Conservation (phyloP, 2,888 invertebrate species). For the Thelaira solivaga region DNA sequence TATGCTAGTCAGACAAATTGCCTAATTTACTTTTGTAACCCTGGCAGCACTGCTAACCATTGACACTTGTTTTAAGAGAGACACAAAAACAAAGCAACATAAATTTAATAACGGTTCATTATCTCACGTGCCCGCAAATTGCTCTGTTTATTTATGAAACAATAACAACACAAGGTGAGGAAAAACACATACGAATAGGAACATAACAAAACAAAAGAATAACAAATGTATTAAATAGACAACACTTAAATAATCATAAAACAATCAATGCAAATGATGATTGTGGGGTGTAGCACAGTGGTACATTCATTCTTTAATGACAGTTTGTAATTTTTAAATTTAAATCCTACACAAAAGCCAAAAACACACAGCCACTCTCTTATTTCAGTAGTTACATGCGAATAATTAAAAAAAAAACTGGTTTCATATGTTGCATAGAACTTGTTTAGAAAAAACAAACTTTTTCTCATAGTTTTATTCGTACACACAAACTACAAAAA, state of each 20-base stretch:
- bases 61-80: conserved; percentile 36
- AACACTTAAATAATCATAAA: conserved; percentile 42
- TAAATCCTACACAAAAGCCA: conserved; percentile 32
- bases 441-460: conserved; percentile 25
- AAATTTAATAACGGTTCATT: conserved; percentile 54
- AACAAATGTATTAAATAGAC: background rate
- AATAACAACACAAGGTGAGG: conserved; percentile 33
- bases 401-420: conserved; percentile 43
- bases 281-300: conserved; percentile 50
- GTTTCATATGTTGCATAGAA: conserved; percentile 41
- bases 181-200: background rate
- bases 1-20: too few species aligned
- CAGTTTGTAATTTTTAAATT: background rate
- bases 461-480: conserved; percentile 30
- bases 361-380: conserved; percentile 3
- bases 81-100: conserved; percentile 11
- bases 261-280: conserved; percentile 37
- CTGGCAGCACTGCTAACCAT: conserved; percentile 44
- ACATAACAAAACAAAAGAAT: background rate
- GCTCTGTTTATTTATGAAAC: background rate
- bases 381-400: background rate
- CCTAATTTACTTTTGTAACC: too few species aligned
- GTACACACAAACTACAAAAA: background rate
- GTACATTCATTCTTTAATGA: conserved; percentile 13
- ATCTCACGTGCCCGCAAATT: conserved; percentile 52